phyloP scores from a whole-genome alignment of 2,113 vertebrate species.

The Chunga burmeisteri region DNA sequence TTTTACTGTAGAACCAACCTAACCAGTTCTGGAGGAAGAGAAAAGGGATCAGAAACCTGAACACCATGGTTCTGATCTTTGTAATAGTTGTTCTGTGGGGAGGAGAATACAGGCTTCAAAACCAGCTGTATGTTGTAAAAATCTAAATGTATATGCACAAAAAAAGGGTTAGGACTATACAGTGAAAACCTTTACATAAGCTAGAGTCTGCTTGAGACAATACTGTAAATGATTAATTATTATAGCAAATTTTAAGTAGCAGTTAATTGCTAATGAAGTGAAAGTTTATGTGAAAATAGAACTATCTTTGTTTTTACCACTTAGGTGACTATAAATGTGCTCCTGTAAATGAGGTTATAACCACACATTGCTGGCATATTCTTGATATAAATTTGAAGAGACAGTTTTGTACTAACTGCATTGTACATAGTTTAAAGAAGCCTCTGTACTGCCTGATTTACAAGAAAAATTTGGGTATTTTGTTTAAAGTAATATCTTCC shows the following conservation, averaged over 20 bases:
- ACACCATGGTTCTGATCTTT: neutral
- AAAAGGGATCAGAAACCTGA: neutral
- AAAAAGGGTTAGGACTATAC: neutral
- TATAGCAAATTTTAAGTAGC: neutral
- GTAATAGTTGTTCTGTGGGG: neutral
- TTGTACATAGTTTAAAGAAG: neutral
- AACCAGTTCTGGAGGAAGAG: neutral
- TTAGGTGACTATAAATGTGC: neutral
- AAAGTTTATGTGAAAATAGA: neutral
- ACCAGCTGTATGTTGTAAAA: neutral
- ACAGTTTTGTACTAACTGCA: neutral
- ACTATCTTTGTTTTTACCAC: neutral
- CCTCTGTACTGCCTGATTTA: neutral
- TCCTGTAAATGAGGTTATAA: neutral
- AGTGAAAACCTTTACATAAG: neutral
- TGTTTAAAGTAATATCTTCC: neutral
- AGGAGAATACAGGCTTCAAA: neutral
- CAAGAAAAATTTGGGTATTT: neutral
- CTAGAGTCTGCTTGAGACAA: neutral
- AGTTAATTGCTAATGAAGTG: neutral
- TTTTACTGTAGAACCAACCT: neutral
- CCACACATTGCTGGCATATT: neutral
- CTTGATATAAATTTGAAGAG: neutral
- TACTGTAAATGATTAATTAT: neutral
- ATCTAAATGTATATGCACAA: neutral